Evolutionary conservation across 2,888 invertebrate species (phyloP).

Genomic region (Drosophila algonquin): DNA sequence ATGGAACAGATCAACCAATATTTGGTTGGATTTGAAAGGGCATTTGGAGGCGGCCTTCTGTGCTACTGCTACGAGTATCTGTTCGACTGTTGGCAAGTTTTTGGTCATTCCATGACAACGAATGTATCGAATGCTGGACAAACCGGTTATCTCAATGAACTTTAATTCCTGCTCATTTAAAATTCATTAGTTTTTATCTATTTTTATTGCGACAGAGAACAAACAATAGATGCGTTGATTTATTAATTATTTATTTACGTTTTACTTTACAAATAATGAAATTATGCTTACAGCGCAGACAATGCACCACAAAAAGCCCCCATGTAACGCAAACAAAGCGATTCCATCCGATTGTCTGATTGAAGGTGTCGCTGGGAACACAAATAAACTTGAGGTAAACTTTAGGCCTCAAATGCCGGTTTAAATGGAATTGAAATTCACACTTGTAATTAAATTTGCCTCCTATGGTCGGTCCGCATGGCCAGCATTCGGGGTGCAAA

Average conservation of each 20-base stretch:
- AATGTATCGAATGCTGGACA: constrained; percentile 39
- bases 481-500: constrained; percentile 52
- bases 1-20: constrained; percentile 11
- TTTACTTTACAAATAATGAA: constrained; percentile 47
- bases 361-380: constrained; percentile 34
- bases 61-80: constrained; percentile 1
- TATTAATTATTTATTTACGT: constrained; percentile 64
- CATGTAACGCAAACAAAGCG: constrained; percentile 28
- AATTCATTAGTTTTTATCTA: constrained; percentile 77
- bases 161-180: constrained; percentile 71
- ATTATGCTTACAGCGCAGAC: constrained; percentile 32
- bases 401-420: neutral
- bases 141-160: constrained; percentile 65
- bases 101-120: constrained; percentile 1
- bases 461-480: constrained; percentile 30
- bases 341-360: constrained; percentile 20
- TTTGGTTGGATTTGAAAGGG: constrained; percentile 35
- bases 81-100: constrained; percentile 34
- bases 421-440: constrained; percentile 37
- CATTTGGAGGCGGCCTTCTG: constrained; percentile 21
- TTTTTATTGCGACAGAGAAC: constrained; percentile 54
- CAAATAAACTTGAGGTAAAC: constrained; percentile 9
- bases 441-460: constrained; percentile 31
- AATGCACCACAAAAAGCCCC: constrained; percentile 25
- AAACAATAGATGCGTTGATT: constrained; percentile 68